Percentiles rank a stretch among this genome's conserved stretches.
Conservation (phyloP, 2,113 vertebrate species). For the Conger conger region DNA sequence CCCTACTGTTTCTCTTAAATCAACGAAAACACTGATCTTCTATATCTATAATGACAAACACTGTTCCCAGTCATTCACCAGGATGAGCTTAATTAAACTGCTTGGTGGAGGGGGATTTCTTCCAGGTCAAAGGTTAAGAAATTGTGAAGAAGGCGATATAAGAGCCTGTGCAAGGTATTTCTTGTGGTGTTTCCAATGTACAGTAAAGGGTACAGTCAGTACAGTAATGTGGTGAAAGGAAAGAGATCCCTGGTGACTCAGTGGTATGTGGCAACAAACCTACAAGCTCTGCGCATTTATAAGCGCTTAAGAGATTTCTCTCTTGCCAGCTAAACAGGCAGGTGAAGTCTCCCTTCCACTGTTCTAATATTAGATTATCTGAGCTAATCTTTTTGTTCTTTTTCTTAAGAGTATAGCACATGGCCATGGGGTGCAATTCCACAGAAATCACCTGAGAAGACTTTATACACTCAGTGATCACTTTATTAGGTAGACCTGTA, state of each 20-base stretch:
- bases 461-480: too few relatives aligned
- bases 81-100: neutral
- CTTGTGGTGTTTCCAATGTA: neutral
- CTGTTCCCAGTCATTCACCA: neutral
- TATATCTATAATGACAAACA: neutral
- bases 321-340: neutral
- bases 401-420: neutral
- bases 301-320: conserved; percentile 4
- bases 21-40: neutral
- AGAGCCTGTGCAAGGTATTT: neutral
- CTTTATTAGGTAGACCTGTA: too few relatives aligned
- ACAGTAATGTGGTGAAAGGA: neutral
- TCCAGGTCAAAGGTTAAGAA: neutral
- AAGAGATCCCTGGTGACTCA: neutral
- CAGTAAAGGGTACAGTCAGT: neutral
- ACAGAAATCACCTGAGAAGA: neutral
- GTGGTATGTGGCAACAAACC: neutral
- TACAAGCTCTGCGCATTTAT: neutral
- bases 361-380: neutral
- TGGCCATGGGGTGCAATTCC: neutral
- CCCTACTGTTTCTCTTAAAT: neutral
- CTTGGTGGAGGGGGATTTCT: neutral
- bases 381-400: neutral
- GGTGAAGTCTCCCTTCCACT: neutral
- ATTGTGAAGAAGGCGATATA: neutral